Conservation (phyloP, 1,140 invertebrate species). For the Zaprionus tsacasi region DNA sequence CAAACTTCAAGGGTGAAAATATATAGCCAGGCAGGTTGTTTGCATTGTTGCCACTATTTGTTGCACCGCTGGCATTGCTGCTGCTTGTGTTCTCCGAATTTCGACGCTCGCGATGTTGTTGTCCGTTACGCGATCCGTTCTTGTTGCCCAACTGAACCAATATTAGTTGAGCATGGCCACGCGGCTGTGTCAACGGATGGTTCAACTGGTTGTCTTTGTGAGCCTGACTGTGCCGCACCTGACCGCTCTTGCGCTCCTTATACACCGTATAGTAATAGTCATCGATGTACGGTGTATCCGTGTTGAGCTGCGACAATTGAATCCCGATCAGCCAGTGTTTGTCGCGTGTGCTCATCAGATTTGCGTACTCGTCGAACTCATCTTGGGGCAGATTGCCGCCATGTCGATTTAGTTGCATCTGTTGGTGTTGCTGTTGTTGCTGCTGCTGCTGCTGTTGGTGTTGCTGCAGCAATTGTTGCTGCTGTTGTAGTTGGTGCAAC, state of each 20-base stretch:
- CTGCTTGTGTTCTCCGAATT: slow-evolving; percentile 84
- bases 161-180: slow-evolving; percentile 82
- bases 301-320: slow-evolving; percentile 94
- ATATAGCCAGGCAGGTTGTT: slow-evolving; percentile 84
- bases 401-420: slow-evolving; percentile 47
- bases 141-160: slow-evolving; percentile 82
- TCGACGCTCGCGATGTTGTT: slow-evolving; percentile 84
- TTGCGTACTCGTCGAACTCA: slow-evolving; percentile 92
- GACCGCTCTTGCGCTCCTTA: slow-evolving; percentile 86
- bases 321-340: slow-evolving; percentile 98
- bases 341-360: slow-evolving; percentile 95
- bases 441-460: slow-evolving; percentile 46
- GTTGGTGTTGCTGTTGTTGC: slow-evolving; percentile 55
- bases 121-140: slow-evolving; percentile 81
- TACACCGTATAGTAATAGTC: slow-evolving; percentile 94
- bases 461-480: slow-evolving; percentile 33
- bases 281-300: slow-evolving; percentile 93
- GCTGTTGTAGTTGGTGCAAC: slow-evolving; percentile 55
- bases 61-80: slow-evolving; percentile 50
- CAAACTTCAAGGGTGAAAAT: slow-evolving; percentile 93
- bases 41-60: slow-evolving; percentile 83
- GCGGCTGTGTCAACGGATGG: slow-evolving; percentile 85
- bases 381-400: slow-evolving; percentile 76
- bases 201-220: slow-evolving; percentile 87
- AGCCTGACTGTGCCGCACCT: slow-evolving; percentile 85